Base-by-base conservation (phyloP, 2,797 vertebrate species). In the Dicrostonyx torquatus region DNA sequence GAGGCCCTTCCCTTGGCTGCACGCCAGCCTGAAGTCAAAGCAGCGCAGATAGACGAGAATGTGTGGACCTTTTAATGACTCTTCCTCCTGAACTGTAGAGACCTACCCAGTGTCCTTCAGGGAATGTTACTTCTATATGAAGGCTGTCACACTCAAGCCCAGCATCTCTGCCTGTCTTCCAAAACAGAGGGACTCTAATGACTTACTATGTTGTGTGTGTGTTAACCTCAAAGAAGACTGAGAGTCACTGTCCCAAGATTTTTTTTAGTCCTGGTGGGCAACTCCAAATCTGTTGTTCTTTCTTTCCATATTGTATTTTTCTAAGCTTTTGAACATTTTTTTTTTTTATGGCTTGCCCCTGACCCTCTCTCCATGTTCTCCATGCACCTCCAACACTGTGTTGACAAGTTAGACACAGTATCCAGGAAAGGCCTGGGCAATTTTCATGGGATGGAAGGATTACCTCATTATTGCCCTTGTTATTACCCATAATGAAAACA, bases 401-500 rank as follows among this genome's bases (percentile, higher is more conserved):
- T 89, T 96, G 90, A 84, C 90, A 93, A 68, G 89, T 11, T 95
- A 72, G 93, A 95, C 70, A 89, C 29, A 75, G 72, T 82, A 94
- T 96, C 93, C 97, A 97, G 93, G 90, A 96, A 97, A 97, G 82
- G 48, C 79, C 92, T 89, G 90, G 89, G 45, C 48, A 83, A 77
- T 83, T n/a, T 66, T 31, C 87, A 89, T 62, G 83, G 78, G 96
- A 89, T 89, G 92, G 93, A 93, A 96, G 91, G 91, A 95, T 95
- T 87, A 97, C 95, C 92, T 98, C 96, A 95, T 97, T 72, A 91
- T 82, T 94, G 92, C 68, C n/a, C 94, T 94, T 90, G 60, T 89
- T 94, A 82, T 77, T 40, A 72, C 94, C 96, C 96, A 93, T 91
- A 97, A 82, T 20, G 86, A 97, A 97, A 97, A 96, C 95, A 97